Evolutionary conservation across 2,888 invertebrate genomes (phyloP).

Genomic region (Pomacea canaliculata): DNA sequence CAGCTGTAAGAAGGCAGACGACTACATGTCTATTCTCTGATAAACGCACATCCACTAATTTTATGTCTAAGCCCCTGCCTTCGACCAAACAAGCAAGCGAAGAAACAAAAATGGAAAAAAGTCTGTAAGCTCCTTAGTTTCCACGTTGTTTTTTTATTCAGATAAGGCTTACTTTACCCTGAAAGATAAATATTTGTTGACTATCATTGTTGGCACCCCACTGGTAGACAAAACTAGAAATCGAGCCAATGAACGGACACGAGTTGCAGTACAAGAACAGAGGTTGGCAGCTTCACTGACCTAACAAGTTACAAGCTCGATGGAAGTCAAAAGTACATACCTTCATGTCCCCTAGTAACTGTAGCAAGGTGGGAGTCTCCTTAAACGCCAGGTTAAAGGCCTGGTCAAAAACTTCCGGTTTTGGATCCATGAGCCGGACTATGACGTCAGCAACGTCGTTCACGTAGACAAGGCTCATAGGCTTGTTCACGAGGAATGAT

Average conservation of each 20-base stretch:
- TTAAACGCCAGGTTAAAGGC: constrained; percentile 69
- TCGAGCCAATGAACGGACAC: not conserved
- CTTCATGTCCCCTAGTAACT: constrained; percentile 61
- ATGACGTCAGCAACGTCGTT: constrained; percentile 69
- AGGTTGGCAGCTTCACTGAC: too few relatives aligned
- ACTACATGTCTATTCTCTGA: not conserved
- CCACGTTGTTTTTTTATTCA: too few relatives aligned
- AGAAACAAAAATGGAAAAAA: not conserved
- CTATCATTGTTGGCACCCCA: not conserved
- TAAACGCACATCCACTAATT: not conserved
- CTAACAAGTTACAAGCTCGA: too few relatives aligned
- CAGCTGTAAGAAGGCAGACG: constrained; percentile 1
- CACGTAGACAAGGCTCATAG: constrained; percentile 70
- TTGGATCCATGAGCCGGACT: constrained; percentile 41
- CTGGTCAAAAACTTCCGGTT: constrained; percentile 50
- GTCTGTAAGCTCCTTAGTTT: too few relatives aligned
- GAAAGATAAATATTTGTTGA: too few relatives aligned
- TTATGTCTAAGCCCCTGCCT: not conserved
- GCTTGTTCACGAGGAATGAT: constrained; percentile 50
- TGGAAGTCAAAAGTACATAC: constrained; percentile 6
- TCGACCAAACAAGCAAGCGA: constrained; percentile 18
- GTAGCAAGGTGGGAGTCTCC: constrained; percentile 62
- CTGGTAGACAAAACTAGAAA: not conserved
- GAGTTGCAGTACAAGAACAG: constrained; percentile 8
- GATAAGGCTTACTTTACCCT: too few relatives aligned